phyloP scores from a whole-genome alignment of 2,888 invertebrate genomes.

The Oasisia sp. region DNA sequence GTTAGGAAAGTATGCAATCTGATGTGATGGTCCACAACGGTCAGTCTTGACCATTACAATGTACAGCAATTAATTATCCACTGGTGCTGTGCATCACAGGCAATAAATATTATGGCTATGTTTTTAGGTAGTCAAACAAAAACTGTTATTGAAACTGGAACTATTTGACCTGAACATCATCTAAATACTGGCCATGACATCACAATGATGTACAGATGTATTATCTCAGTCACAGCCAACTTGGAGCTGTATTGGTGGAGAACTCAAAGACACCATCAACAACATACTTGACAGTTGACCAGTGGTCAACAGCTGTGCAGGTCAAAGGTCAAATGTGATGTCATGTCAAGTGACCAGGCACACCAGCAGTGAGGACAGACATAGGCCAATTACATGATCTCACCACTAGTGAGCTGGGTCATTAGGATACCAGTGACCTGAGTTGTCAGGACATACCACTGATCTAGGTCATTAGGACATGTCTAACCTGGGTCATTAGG shows the following conservation, averaged over 20 bases:
- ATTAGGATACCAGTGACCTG: background rate
- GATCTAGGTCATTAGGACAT: background rate
- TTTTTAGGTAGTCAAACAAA: no score
- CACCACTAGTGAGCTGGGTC: background rate
- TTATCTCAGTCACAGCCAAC: background rate
- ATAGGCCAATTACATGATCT: background rate
- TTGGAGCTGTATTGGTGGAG: background rate
- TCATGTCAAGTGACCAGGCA: background rate
- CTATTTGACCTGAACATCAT: no score
- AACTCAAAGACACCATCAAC: background rate
- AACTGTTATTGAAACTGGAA: no score
- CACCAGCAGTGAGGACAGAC: background rate
- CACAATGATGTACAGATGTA: no score
- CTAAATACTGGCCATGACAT: no score
- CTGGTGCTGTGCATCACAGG: no score
- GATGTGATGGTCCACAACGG: no score
- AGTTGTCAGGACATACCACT: background rate
- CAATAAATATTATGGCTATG: no score
- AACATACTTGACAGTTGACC: background rate
- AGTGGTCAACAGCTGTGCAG: background rate
- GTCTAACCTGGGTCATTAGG: background rate
- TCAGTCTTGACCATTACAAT: no score
- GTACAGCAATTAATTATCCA: no score
- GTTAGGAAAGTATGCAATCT: background rate
- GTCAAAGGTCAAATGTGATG: background rate